Conservation (phyloP, 2,113 vertebrate genomes). For the Chaetodon trifascialis region DNA sequence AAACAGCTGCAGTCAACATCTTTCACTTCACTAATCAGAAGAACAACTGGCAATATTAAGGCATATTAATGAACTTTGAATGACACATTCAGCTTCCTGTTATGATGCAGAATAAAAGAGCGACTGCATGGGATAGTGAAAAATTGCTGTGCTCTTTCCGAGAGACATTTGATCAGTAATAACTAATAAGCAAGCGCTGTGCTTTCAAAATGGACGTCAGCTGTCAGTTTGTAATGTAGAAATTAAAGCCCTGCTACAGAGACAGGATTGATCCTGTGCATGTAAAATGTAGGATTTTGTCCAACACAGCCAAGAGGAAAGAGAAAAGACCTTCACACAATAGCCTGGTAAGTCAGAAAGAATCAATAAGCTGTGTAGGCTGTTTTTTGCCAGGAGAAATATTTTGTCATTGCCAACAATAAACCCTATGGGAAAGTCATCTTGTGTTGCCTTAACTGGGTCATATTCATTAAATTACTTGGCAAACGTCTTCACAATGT, state of each 20-base stretch:
- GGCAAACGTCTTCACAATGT: background rate
- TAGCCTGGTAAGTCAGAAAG: background rate
- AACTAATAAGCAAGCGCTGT: too few relatives aligned
- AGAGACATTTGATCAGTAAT: too few relatives aligned
- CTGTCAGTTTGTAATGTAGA: background rate
- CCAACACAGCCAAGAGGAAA: background rate
- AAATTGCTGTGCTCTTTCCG: too few relatives aligned
- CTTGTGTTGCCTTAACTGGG: background rate
- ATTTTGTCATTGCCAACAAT: background rate
- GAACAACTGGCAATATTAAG: too few relatives aligned
- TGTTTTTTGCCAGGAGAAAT: background rate
- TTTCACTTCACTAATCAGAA: background rate
- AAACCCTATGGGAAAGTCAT: background rate
- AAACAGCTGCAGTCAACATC: background rate
- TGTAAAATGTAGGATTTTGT: background rate
- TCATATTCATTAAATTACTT: too few relatives aligned
- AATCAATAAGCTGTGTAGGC: constrained; percentile 1
- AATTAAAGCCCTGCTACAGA: background rate
- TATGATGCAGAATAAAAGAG: too few relatives aligned
- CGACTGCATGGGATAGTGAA: too few relatives aligned
- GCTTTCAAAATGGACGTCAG: background rate
- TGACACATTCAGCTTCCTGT: too few relatives aligned
- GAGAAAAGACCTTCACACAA: background rate
- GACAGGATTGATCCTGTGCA: background rate
- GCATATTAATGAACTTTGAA: too few relatives aligned